These are phyloP conservation scores for Lipophrys pholis DNA, from an alignment of 2,113 vertebrate genomes.

Conservation along the genomic window DNA sequence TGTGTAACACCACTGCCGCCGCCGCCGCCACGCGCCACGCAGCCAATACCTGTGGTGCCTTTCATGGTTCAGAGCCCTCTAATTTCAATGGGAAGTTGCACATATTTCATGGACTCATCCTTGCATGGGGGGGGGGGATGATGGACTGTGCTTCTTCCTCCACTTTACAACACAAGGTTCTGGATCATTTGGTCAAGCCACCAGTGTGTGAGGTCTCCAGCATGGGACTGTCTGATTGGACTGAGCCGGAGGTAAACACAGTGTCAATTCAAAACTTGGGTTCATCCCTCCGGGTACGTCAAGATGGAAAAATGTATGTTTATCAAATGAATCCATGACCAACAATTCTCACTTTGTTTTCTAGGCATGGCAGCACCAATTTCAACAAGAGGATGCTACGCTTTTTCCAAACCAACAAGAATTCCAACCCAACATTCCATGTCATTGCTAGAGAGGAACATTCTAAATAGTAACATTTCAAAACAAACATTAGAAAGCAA, in stretches of 20 bases:
- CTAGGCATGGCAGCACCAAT: too few relatives aligned
- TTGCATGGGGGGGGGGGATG: conserved; percentile 73
- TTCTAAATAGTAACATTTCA: too few relatives aligned
- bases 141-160: conserved; percentile 91
- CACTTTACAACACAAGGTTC: conserved; percentile 80
- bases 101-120: conserved; percentile 96
- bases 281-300: not conserved
- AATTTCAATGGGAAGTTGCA: conserved; percentile 99
- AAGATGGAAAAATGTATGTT: not conserved
- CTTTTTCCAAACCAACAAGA: too few relatives aligned
- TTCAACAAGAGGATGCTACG: too few relatives aligned
- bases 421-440: too few relatives aligned
- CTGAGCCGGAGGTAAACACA: conserved; percentile 9
- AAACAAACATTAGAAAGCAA: too few relatives aligned
- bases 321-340: too few relatives aligned
- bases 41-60: conserved; percentile 96
- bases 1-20: conserved; percentile 79
- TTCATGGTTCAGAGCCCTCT: conserved; percentile 98
- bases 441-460: too few relatives aligned
- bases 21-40: conserved; percentile 65
- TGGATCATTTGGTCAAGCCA: conserved; percentile 92
- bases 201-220: conserved; percentile 85
- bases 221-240: conserved; percentile 43
- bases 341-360: too few relatives aligned
- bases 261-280: not conserved